These are phyloP conservation scores for Microtus richardsoni DNA, from an alignment of 2,113 vertebrate species.

Conservation along the genomic window DNA sequence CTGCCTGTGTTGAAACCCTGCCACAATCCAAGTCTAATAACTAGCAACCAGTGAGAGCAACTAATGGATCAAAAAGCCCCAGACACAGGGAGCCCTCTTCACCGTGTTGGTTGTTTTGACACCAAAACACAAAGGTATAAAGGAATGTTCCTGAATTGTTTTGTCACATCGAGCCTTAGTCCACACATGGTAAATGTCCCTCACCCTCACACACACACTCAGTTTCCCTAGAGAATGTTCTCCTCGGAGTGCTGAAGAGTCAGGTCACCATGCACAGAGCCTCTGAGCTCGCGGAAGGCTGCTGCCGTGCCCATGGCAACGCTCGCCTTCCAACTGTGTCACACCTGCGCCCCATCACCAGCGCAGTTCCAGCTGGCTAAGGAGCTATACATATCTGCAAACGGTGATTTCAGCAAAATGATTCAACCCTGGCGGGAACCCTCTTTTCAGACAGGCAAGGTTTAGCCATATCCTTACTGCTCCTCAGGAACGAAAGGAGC, in stretches of 20 bases:
- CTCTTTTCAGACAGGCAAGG: not conserved
- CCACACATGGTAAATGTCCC: not conserved
- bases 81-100: not conserved
- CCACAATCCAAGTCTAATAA: not conserved
- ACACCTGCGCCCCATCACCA: slow-evolving; percentile 65
- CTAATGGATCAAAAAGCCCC: not conserved
- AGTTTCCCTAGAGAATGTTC: not conserved
- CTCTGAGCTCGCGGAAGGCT: slow-evolving; percentile 31
- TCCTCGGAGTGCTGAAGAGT: not conserved
- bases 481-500: slow-evolving; percentile 10
- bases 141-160: not conserved
- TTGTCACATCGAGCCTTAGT: slow-evolving; percentile 42
- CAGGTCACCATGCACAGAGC: slow-evolving; percentile 26
- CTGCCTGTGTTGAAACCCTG: not conserved
- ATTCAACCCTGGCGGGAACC: not conserved
- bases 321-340: slow-evolving; percentile 62
- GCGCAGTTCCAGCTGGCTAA: not conserved
- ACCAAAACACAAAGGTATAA: slow-evolving; percentile 26
- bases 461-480: not conserved
- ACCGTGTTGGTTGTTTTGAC: not conserved
- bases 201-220: not conserved
- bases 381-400: slow-evolving; percentile 43
- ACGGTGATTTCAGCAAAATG: slow-evolving; percentile 53
- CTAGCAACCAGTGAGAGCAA: not conserved
- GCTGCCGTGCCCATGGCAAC: slow-evolving; percentile 63